phyloP scores from a whole-genome alignment of 2,888 invertebrate genomes.

The Zygogramma bicolorata region DNA sequence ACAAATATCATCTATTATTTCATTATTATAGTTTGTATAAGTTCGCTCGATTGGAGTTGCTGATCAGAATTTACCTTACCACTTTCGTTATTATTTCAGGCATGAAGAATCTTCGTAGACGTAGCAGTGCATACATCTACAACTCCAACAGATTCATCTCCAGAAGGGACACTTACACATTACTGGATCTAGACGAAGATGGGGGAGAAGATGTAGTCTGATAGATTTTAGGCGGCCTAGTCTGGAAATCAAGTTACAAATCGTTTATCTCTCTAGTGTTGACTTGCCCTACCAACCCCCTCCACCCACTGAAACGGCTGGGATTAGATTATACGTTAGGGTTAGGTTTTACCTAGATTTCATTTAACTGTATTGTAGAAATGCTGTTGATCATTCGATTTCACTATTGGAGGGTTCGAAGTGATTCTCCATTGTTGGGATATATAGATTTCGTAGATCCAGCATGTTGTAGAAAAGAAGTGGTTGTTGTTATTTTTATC shows the following conservation, averaged over 20 bases:
- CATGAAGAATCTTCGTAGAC: constrained; percentile 76
- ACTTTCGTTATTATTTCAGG: constrained; percentile 30
- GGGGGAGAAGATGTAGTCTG: constrained; percentile 31
- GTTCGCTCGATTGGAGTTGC: background rate
- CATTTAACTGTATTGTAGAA: background rate
- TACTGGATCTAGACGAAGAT: constrained; percentile 60
- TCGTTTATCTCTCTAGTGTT: constrained; percentile 23
- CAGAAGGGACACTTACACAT: constrained; percentile 71
- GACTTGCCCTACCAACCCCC: constrained; percentile 19
- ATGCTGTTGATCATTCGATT: background rate
- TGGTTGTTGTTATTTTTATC: background rate
- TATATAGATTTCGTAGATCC: background rate
- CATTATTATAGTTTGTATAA: too few relatives aligned
- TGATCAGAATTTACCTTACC: background rate
- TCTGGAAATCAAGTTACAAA: background rate
- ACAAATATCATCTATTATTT: too few relatives aligned
- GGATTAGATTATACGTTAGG: constrained; percentile 31
- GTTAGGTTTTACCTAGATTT: constrained; percentile 21
- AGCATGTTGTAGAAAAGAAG: background rate
- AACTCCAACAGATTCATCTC: constrained; percentile 65
- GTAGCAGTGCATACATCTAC: constrained; percentile 68
- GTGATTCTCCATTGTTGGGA: background rate
- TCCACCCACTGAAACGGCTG: constrained; percentile 23
- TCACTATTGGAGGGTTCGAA: background rate
- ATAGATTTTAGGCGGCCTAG: background rate